Percentiles rank a stretch among this genome's conserved stretches.
Conservation (phyloP, 2,797 vertebrate species). For the Orientallactaga sibirica region DNA sequence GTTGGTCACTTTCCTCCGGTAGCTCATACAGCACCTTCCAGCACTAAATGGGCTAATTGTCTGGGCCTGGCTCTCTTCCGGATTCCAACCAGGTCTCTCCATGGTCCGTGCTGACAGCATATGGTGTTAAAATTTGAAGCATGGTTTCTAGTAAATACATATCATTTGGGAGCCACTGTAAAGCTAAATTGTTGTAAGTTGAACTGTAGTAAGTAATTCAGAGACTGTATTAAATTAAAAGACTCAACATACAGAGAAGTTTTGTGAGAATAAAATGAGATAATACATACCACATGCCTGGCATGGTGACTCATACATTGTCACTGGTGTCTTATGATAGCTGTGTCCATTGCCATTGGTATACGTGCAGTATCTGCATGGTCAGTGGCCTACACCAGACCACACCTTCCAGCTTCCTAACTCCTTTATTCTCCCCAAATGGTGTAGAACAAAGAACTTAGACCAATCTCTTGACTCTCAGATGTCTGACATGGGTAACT, state of each 20-base stretch:
- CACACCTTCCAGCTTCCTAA: constrained; percentile 9
- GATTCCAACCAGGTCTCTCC: too few relatives aligned
- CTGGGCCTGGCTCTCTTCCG: too few relatives aligned
- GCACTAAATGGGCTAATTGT: too few relatives aligned
- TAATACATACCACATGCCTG: not conserved
- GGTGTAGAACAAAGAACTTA: not conserved
- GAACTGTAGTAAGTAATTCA: not conserved
- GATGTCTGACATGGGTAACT: not conserved
- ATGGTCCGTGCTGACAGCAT: too few relatives aligned
- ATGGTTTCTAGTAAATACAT: not conserved
- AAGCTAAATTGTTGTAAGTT: not conserved
- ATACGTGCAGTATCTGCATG: not conserved
- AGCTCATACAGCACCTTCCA: too few relatives aligned
- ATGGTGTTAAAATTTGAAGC: not conserved
- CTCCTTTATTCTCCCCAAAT: not conserved
- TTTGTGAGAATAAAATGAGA: constrained; percentile 10
- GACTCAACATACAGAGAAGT: not conserved
- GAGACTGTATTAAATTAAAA: not conserved
- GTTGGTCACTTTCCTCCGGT: too few relatives aligned
- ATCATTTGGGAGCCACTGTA: not conserved
- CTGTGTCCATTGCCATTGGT: not conserved
- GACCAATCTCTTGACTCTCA: not conserved
- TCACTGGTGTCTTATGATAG: too few relatives aligned
- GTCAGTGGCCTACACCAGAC: not conserved
- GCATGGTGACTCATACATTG: not conserved